These are phyloP conservation scores for Dromaius novaehollandiae DNA, from an alignment of 2,113 vertebrate genomes.

Conservation along the genomic window DNA sequence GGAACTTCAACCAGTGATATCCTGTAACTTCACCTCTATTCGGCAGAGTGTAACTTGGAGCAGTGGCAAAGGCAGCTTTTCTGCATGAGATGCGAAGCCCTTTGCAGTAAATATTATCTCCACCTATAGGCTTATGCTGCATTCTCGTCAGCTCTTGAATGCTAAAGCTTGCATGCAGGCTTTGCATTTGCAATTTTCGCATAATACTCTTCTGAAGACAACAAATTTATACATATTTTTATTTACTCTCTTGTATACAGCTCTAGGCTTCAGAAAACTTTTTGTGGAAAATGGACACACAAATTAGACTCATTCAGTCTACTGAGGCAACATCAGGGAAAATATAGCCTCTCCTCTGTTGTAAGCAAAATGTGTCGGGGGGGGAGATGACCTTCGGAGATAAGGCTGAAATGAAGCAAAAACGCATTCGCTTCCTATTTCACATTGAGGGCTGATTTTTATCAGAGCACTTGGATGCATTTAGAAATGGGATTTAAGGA, in stretches of 20 bases:
- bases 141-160: background rate
- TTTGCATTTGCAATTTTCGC: background rate
- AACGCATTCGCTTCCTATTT: conserved; percentile 63
- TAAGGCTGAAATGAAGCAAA: conserved; percentile 69
- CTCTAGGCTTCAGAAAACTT: background rate
- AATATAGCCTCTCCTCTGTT: conserved; percentile 33
- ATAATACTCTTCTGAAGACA: background rate
- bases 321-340: conserved; percentile 46
- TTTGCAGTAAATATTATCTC: background rate
- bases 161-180: background rate
- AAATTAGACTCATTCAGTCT: conserved; percentile 57
- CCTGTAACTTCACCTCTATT: background rate
- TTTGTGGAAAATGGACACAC: background rate
- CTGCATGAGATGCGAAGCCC: background rate
- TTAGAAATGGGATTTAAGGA: conserved; percentile 57
- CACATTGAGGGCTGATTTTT: conserved; percentile 70
- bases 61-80: background rate
- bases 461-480: conserved; percentile 65
- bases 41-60: background rate
- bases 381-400: conserved; percentile 72
- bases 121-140: background rate
- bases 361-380: conserved; percentile 53
- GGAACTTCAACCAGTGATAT: background rate
- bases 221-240: background rate
- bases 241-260: background rate